Base-by-base conservation (phyloP, 2,888 invertebrate species). In the Vannuccia rotundouncinata region DNA sequence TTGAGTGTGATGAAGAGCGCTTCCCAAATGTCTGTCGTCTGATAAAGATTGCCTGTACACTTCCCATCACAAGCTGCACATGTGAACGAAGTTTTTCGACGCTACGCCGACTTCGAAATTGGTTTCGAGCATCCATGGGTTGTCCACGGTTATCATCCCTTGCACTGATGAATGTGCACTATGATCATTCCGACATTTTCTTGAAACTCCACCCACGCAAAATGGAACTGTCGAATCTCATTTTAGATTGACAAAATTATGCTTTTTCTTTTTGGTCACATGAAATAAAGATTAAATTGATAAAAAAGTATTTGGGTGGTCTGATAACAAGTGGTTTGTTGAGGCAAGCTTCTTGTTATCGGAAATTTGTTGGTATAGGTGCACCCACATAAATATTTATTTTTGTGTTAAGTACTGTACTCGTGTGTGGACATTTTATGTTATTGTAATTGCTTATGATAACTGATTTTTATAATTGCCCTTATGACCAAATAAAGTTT, bases 31-130 rank as follows among this genome's bases (percentile, higher is more conserved):
- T n/a, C n/a, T n/a, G n/a, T n/a, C n/a, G n/a, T n/a, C n/a, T n/a
- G n/a, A n/a, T n/a, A 22, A 66, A 66, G 66, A 66, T 66, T 22
- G 66, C 22, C 22, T 66, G 66, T 66, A 66, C 66, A 66, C 25
- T 66, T 5, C 45, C 45, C 5, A 17, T 45, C 10, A 45, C 45
- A 45, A 45, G 66, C 66, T 66, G 66, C 25, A 66, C 25, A 66
- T 66, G 66, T 66, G 66, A 66, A 66, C 66, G 22, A n/a, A n/a
- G 66, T 66, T 66, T 66, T 27, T 66, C 66, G 66, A 66, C 66
- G 25, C 10, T 45, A 17, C 45, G 45, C 17, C 45, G 17, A 10
- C 66, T 66, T 17, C 17, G 25, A 2, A 66, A 27, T 66, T 66
- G 66, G 66, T 27, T 66, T 66, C 25, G 66, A 22, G 13, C 66